These are phyloP conservation scores for Pristionchus arcanus DNA, from an alignment of 2,888 invertebrate genomes.

Conservation along the genomic window DNA sequence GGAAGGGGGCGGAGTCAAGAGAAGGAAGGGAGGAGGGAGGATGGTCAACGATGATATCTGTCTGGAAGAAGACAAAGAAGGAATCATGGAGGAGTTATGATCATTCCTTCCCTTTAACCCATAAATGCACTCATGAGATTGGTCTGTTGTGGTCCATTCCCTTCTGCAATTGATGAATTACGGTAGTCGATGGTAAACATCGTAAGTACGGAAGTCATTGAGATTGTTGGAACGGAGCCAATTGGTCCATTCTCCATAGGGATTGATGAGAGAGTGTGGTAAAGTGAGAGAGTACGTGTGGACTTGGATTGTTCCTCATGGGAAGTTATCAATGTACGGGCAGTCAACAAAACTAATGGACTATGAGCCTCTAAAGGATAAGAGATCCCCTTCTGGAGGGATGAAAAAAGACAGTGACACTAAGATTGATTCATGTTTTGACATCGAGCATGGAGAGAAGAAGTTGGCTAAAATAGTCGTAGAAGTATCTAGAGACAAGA, in stretches of 20 bases:
- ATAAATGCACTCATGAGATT: not conserved
- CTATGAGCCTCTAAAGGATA: not conserved
- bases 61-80: not conserved
- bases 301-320: slow-evolving; percentile 34
- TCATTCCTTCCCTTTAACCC: not conserved
- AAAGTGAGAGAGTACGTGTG: slow-evolving; percentile 15
- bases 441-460: not conserved
- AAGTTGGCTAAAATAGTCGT: not conserved
- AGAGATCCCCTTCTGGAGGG: not conserved
- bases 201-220: not conserved
- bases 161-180: not conserved
- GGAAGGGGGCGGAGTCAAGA: not conserved
- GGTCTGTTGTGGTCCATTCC: not conserved
- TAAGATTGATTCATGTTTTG: slow-evolving; percentile 33
- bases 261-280: not conserved
- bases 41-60: slow-evolving; percentile 17
- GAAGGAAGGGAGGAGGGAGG: not conserved
- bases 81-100: not conserved
- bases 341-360: not conserved
- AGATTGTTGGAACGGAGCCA: not conserved
- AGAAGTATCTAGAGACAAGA: not conserved
- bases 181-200: slow-evolving; percentile 18
- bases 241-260: not conserved
- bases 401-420: not conserved
- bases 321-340: not conserved